Conservation (phyloP, 2,113 vertebrate species). For the Alethe castanea region DNA sequence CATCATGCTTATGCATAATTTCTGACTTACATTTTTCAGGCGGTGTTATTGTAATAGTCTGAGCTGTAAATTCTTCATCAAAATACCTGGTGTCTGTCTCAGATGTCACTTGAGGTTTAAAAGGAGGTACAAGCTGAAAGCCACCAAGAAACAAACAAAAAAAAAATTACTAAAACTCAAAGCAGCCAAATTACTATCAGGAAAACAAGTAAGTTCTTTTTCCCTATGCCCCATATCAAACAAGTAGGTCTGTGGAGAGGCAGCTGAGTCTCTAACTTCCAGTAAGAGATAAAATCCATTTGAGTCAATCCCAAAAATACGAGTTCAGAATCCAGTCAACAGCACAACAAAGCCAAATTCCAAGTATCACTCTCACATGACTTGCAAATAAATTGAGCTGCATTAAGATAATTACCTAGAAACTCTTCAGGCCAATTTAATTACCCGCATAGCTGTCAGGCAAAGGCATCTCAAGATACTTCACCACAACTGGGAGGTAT, state of each 20-base stretch:
- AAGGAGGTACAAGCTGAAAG: constrained; percentile 89
- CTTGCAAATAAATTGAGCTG: neutral
- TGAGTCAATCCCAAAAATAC: neutral
- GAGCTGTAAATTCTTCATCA: constrained; percentile 95
- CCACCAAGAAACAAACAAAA: neutral
- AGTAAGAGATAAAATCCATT: neutral
- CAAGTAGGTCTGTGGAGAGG: neutral
- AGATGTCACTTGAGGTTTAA: constrained; percentile 97
- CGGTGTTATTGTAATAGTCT: constrained; percentile 96
- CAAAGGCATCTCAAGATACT: neutral
- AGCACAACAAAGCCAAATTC: neutral
- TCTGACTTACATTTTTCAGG: constrained; percentile 91
- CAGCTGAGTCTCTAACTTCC: neutral
- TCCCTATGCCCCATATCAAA: neutral
- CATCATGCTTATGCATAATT: neutral
- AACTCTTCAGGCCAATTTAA: neutral
- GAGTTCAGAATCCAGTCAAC: neutral
- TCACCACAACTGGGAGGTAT: neutral
- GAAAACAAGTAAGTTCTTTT: neutral
- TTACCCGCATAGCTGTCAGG: neutral
- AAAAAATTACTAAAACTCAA: neutral
- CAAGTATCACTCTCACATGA: neutral
- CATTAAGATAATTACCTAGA: neutral
- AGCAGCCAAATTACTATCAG: neutral
- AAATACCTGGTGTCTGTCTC: constrained; percentile 96